These are phyloP conservation scores for Mylabris phalerata DNA, from an alignment of 1,140 invertebrate species.

Conservation along the genomic window DNA sequence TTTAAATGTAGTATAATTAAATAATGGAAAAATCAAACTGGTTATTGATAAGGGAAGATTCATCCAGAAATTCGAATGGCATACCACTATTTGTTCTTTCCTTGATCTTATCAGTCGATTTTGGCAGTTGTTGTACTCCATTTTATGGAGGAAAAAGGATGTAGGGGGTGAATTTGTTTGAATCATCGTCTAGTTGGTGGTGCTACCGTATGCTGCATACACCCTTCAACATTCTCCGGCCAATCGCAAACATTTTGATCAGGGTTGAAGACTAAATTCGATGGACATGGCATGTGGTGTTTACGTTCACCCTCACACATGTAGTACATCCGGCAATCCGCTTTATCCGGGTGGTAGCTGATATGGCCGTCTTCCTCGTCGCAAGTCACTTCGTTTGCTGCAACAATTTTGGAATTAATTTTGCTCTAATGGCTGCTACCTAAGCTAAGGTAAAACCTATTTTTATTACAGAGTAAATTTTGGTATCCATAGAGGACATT, in stretches of 20 bases:
- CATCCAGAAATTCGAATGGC: too few species aligned
- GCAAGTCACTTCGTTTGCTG: conserved; percentile 81
- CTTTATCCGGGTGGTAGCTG: conserved; percentile 84
- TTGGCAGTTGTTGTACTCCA: too few species aligned
- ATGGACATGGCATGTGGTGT: conserved; percentile 94
- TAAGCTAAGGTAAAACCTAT: not conserved
- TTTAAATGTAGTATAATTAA: too few species aligned
- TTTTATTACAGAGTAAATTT: too few species aligned
- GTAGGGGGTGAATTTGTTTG: not conserved
- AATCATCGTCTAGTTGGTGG: conserved; percentile 48
- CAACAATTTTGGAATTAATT: conserved; percentile 23
- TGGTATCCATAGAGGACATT: too few species aligned
- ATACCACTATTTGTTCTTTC: not conserved
- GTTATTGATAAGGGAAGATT: too few species aligned
- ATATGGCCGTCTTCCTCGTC: conserved; percentile 92
- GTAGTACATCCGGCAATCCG: conserved; percentile 88
- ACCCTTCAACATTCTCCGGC: conserved; percentile 90
- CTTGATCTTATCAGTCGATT: not conserved
- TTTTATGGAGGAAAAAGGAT: too few species aligned
- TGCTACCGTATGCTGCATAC: conserved; percentile 72
- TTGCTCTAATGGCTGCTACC: not conserved
- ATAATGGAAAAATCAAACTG: too few species aligned
- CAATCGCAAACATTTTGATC: conserved; percentile 94
- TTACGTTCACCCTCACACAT: conserved; percentile 94
- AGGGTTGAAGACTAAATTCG: conserved; percentile 88